Conservation (phyloP, 2,888 invertebrate species). For the Artemia sp. region DNA sequence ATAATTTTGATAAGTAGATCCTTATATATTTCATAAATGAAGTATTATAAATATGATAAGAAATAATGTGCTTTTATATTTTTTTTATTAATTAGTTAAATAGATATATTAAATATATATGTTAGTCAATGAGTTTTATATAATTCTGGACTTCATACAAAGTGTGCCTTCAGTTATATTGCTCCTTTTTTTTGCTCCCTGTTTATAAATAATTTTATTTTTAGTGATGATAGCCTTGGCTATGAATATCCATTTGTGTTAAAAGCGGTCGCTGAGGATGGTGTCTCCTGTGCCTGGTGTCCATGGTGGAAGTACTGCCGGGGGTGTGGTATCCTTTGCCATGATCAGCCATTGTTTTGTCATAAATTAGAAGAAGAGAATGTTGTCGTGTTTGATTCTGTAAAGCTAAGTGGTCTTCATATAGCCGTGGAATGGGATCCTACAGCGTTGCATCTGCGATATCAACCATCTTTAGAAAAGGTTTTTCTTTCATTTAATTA, state of each 20-base stretch:
- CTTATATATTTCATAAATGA: no score
- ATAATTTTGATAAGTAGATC: no score
- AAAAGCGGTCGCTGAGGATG: constrained; percentile 55
- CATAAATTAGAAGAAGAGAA: not conserved
- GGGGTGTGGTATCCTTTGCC: constrained; percentile 62
- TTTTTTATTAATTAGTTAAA: no score
- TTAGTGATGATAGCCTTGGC: constrained; percentile 73
- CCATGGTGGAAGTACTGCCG: constrained; percentile 66
- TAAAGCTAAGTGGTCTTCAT: constrained; percentile 28
- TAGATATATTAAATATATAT: no score
- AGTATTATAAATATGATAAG: no score
- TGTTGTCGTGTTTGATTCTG: constrained; percentile 28
- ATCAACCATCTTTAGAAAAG: constrained; percentile 57
- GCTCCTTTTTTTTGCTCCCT: not conserved
- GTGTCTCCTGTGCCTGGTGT: constrained; percentile 55
- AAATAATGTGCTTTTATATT: no score
- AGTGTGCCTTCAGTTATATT: not conserved
- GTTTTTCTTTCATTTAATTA: constrained; percentile 31
- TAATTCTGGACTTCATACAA: no score
- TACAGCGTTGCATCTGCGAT: constrained; percentile 73
- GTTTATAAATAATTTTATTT: constrained; percentile 27
- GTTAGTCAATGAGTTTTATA: no score
- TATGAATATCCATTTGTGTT: constrained; percentile 82
- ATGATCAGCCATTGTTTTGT: constrained; percentile 29
- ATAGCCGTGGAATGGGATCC: constrained; percentile 90